A percentile compares a stretch with the other conserved stretches of the same genome.
Conservation (phyloP, 2,888 invertebrate genomes). For the Lasioglossum leucozonium region DNA sequence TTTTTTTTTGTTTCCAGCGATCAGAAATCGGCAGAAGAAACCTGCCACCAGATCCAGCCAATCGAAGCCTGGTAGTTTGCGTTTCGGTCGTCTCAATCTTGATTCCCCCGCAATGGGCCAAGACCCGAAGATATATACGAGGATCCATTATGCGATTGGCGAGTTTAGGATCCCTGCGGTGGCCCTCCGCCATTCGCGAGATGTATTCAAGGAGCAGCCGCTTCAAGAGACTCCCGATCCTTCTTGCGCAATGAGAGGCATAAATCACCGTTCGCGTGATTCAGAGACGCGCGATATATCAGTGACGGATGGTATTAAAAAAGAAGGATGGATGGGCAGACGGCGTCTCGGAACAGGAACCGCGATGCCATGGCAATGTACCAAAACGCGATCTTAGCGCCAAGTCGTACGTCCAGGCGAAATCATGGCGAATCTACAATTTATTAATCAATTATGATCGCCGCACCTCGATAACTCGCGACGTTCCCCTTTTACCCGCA, state of each 20-base stretch:
- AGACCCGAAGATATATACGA: slow-evolving; percentile 27
- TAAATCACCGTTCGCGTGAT: slow-evolving; percentile 57
- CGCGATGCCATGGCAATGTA: slow-evolving; percentile 48
- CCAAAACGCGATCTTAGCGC: slow-evolving; percentile 48
- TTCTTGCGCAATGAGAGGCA: slow-evolving; percentile 46
- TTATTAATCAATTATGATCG: slow-evolving; percentile 4
- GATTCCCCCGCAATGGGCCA: slow-evolving; percentile 35
- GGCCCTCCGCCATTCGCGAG: slow-evolving; percentile 29
- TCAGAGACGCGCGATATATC: slow-evolving; percentile 58
- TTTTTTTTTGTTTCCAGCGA: neutral
- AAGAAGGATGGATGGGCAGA: slow-evolving; percentile 14
- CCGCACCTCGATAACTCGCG: neutral
- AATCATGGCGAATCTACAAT: neutral
- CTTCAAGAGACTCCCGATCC: slow-evolving; percentile 37
- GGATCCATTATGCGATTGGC: slow-evolving; percentile 61
- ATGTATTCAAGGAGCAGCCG: slow-evolving; percentile 43
- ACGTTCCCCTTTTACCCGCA: neutral
- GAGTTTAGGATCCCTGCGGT: slow-evolving; percentile 49
- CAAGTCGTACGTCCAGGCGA: slow-evolving; percentile 29
- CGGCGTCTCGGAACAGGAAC: slow-evolving; percentile 16
- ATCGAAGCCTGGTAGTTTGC: slow-evolving; percentile 11
- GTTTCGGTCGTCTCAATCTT: slow-evolving; percentile 35
- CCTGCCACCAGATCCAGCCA: slow-evolving; percentile 4
- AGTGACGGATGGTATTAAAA: slow-evolving; percentile 44
- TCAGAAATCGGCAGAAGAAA: neutral